A percentile compares a stretch with the other conserved stretches of the same genome.
These are phyloP conservation scores for Gymnorhina tibicen DNA, from an alignment of 2,113 vertebrate genomes.

Conservation along the genomic window DNA sequence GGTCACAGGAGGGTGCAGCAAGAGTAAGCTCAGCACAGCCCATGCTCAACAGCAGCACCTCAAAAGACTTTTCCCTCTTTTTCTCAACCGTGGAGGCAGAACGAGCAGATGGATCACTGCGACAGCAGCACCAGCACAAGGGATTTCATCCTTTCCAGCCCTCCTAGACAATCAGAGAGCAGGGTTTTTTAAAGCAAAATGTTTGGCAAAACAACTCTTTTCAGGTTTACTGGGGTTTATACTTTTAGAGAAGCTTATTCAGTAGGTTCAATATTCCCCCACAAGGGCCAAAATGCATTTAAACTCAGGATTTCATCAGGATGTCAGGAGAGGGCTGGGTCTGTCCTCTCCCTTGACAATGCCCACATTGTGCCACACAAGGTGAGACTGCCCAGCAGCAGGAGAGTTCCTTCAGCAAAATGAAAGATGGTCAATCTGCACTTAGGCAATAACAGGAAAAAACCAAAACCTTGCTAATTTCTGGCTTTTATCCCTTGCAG, in stretches of 20 bases:
- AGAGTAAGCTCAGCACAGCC: not conserved
- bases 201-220: not conserved
- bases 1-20: not conserved
- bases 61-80: not conserved
- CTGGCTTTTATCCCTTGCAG: not conserved
- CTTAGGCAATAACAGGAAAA: not conserved
- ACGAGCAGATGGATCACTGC: not conserved
- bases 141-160: not conserved
- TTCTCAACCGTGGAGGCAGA: not conserved
- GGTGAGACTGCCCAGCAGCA: not conserved
- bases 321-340: not conserved
- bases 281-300: not conserved
- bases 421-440: not conserved
- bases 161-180: not conserved
- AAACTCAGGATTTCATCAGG: not conserved
- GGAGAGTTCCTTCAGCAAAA: not conserved
- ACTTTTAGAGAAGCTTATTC: not conserved
- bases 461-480: not conserved
- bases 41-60: not conserved
- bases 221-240: not conserved
- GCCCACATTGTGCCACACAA: rapidly evolving
- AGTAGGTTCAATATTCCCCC: not conserved
- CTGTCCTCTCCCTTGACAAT: not conserved
- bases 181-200: not conserved
- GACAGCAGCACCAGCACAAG: not conserved